Conservation (phyloP, 2,888 invertebrate species). For the Pseudococcus longispinus region DNA sequence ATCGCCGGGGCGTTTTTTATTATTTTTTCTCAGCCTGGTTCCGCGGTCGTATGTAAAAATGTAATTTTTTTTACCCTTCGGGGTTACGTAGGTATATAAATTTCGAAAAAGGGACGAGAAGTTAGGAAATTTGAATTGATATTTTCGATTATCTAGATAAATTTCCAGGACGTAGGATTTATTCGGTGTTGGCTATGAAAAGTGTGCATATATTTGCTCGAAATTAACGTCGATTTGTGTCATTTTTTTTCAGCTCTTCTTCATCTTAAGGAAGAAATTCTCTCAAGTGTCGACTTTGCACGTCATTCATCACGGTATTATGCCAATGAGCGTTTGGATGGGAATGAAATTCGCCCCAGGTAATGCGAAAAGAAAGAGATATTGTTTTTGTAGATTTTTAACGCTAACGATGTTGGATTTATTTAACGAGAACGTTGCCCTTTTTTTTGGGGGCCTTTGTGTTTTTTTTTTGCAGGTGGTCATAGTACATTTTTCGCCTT, state of each 20-base stretch:
- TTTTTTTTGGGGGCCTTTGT: neutral
- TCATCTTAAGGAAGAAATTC: slow-evolving; percentile 92
- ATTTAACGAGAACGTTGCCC: neutral
- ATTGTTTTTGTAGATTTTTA: neutral
- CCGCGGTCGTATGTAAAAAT: neutral
- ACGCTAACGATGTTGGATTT: neutral
- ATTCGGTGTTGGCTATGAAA: neutral
- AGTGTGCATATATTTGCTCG: neutral
- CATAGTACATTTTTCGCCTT: slow-evolving; percentile 96
- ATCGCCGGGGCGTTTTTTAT: neutral
- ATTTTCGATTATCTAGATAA: neutral
- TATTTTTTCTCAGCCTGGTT: neutral
- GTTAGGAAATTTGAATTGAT: neutral
- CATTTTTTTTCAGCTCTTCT: slow-evolving; percentile 73
- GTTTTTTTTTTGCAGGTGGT: slow-evolving; percentile 72
- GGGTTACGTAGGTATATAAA: neutral
- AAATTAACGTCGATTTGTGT: neutral
- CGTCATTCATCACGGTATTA: slow-evolving; percentile 95
- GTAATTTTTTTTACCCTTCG: neutral
- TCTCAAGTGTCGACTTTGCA: slow-evolving; percentile 92
- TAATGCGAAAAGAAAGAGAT: slow-evolving; percentile 62
- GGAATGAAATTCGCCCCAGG: slow-evolving; percentile 94
- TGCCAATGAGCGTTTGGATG: slow-evolving; percentile 96
- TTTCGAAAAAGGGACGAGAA: neutral
- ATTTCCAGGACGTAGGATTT: neutral